Evolutionary conservation across 1,140 invertebrate species (phyloP).

Genomic region (Bombus polaris): DNA sequence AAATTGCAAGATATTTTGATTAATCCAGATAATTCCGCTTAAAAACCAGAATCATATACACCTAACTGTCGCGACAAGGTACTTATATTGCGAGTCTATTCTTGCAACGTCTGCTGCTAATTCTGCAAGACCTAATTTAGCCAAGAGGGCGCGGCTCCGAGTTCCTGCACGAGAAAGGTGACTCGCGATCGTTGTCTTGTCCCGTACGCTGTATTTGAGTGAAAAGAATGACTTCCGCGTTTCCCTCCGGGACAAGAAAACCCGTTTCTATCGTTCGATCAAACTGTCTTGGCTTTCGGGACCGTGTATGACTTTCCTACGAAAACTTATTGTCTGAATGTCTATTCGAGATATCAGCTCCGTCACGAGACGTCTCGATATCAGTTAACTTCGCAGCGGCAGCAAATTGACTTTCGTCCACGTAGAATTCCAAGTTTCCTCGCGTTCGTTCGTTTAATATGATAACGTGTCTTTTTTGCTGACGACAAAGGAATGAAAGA

Average conservation of each 20-base stretch:
- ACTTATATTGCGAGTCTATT: not conserved
- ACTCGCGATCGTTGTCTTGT: not conserved
- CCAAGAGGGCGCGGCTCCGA: not conserved
- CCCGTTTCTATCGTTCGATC: not conserved
- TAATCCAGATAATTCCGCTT: too few relatives aligned
- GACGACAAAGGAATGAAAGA: not conserved
- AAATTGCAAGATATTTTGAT: too few relatives aligned
- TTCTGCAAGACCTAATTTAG: not conserved
- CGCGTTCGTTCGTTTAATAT: not conserved
- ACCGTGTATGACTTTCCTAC: not conserved
- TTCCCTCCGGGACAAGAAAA: not conserved
- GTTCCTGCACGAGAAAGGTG: not conserved
- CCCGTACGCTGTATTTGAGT: not conserved
- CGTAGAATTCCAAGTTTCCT: not conserved
- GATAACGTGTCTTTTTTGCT: conserved; percentile 11
- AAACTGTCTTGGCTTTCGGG: not conserved
- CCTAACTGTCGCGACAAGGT: not conserved
- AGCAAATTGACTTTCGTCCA: conserved; percentile 21
- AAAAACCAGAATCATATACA: not conserved
- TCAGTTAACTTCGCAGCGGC: not conserved
- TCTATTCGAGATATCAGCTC: not conserved
- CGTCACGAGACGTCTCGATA: not conserved
- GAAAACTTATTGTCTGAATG: conserved; percentile 15
- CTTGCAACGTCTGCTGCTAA: not conserved
- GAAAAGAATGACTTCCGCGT: not conserved